These are phyloP conservation scores for Drosophila melanosoma DNA, from an alignment of 2,888 invertebrate species.

Conservation along the genomic window DNA sequence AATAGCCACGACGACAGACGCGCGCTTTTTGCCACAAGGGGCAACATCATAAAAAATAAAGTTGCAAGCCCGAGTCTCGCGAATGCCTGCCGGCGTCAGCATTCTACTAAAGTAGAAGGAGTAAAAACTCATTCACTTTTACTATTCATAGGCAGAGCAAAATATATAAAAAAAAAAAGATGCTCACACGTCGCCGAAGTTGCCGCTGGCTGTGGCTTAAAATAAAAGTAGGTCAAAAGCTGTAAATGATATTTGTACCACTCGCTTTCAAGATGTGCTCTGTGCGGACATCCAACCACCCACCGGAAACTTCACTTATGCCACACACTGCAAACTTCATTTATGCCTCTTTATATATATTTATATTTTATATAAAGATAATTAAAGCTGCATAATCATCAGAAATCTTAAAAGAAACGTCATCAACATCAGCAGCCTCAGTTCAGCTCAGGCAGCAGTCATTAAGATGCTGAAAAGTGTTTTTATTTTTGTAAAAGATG, in stretches of 20 bases:
- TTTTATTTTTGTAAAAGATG: constrained; percentile 6
- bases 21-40: constrained; percentile 43
- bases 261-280: constrained; percentile 72
- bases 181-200: constrained; percentile 66
- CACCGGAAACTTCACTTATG: constrained; percentile 3
- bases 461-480: constrained; percentile 50
- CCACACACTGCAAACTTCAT: constrained; percentile 23
- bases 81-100: constrained; percentile 37
- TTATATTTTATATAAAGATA: constrained; percentile 21
- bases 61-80: constrained; percentile 45
- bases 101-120: constrained; percentile 7
- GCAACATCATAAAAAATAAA: constrained; percentile 44
- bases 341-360: constrained; percentile 21
- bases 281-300: constrained; percentile 37
- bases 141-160: constrained; percentile 69
- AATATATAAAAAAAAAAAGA: constrained; percentile 19
- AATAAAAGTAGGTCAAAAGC: constrained; percentile 78
- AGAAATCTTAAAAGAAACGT: constrained; percentile 17
- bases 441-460: constrained; percentile 26
- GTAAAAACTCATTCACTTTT: constrained; percentile 71
- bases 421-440: constrained; percentile 16
- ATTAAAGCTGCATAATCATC: constrained; percentile 55
- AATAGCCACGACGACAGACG: constrained; percentile 74
- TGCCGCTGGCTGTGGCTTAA: constrained; percentile 62
- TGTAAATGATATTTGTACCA: constrained; percentile 81